Base-by-base conservation (phyloP, 92 coral and sea anemone genomes). In the Epizoanthus stellaris region DNA sequence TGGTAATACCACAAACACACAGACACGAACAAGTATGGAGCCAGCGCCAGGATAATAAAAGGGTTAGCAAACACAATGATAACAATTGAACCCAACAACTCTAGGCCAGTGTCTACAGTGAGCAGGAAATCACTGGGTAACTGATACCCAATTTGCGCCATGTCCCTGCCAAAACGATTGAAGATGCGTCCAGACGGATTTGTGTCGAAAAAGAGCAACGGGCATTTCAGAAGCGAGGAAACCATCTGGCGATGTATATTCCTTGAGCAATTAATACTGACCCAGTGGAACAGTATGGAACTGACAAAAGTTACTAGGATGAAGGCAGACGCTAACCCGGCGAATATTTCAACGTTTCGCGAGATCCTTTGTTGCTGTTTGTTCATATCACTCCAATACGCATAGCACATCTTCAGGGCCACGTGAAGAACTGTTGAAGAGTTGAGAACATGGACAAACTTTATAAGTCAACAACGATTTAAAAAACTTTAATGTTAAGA, bases 351-450 rank as follows among this genome's bases (percentile, higher is more conserved):
- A 20, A 79, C 20, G 25, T 19, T 40, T 13, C 5, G 23, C 49
- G 14, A 4, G 7, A 62, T 70, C 12, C 72, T 39, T 19, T 79
- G 83, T 45, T 43, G 67, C 15, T 63, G 71, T 4, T 14, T 56
- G 38, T 49, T 79, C 83, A 79, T 79, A 3, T 79, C 83, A 63
- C 83, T 79, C 83, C 83, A 79, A 58, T 45, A 79, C 13, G 83
- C 72, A 40, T 79, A 79, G 72, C 83, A 79, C 6, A 40, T 79
- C 6, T 79, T 79, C 40, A 79, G 16, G 5, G 72, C 23, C 57
- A 79, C 73, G 39, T 56, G 49, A 3, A 79, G 72, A 21, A 42
- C 83, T 79, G 72, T 1, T 15, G 52, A 23, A 13, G 25, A 40
- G 5, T 57, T 57, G 11, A 59, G 36, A 8, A 6, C 40, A 8